Percentiles rank a stretch among this genome's conserved stretches.
phyloP scores from a whole-genome alignment of 2,113 vertebrate genomes.

The Callospermophilus lateralis region DNA sequence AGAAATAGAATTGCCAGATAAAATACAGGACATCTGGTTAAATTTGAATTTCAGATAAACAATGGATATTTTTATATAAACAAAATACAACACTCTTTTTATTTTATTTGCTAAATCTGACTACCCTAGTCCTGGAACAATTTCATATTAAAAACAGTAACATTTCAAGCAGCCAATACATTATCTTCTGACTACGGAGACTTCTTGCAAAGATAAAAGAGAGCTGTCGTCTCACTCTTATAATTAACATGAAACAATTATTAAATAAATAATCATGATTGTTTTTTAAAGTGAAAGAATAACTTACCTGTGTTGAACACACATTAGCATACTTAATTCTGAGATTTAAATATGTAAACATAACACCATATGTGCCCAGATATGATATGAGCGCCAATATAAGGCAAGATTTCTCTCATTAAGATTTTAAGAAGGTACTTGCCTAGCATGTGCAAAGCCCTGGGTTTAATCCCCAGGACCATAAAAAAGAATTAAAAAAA shows the following conservation, averaged over 20 bases:
- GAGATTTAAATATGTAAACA: background rate
- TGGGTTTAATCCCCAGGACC: no score
- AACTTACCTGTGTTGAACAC: background rate
- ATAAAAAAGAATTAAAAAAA: background rate
- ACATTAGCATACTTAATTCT: background rate
- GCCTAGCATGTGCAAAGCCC: no score
- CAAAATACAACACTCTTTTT: background rate
- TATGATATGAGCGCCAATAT: background rate
- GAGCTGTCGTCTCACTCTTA: background rate
- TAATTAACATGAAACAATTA: background rate
- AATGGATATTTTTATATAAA: background rate
- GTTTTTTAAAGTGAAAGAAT: background rate
- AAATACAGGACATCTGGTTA: background rate
- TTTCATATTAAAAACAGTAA: background rate
- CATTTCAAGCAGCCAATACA: background rate
- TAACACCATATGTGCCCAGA: no score
- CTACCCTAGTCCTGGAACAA: background rate
- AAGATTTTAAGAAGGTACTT: background rate
- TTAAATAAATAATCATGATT: background rate
- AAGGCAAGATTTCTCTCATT: background rate
- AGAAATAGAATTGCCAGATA: background rate
- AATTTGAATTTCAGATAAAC: conserved; percentile 13
- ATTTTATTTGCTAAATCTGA: conserved; percentile 20
- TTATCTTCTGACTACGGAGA: background rate
- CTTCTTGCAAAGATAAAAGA: background rate